A percentile compares a stretch with the other conserved stretches of the same genome.
These are phyloP conservation scores for Danionella cerebrum DNA, from an alignment of 2,113 vertebrate species.

Conservation along the genomic window DNA sequence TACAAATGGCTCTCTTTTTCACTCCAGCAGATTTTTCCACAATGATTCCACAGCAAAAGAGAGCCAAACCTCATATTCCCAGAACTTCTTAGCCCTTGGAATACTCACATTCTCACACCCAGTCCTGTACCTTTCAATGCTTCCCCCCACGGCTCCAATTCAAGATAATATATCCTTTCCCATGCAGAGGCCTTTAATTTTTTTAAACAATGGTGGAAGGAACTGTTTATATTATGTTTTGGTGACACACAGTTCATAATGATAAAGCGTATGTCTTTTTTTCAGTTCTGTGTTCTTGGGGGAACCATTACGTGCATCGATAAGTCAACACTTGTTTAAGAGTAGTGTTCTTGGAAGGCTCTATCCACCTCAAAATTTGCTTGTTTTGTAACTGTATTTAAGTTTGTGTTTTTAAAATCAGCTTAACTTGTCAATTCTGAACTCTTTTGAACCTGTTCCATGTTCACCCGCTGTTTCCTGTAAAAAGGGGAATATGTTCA, in stretches of 20 bases:
- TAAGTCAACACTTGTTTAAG: conserved; percentile 45
- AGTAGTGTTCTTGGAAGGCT: conserved; percentile 12
- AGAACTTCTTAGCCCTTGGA: conserved; percentile 17
- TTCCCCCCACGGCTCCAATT: conserved; percentile 1
- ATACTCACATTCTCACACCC: conserved; percentile 6
- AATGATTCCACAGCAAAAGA: conserved; percentile 1
- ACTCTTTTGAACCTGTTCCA: background rate
- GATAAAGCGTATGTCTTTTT: too few relatives aligned
- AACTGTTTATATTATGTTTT: background rate
- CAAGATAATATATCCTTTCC: background rate
- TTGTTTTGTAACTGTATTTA: too few relatives aligned
- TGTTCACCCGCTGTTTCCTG: background rate
- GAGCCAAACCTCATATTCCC: conserved; percentile 3
- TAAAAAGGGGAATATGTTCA: background rate
- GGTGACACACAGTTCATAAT: too few relatives aligned
- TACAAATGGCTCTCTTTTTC: background rate
- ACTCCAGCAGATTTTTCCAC: conserved; percentile 9
- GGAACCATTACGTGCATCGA: conserved; percentile 39
- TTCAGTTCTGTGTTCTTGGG: conserved; percentile 36
- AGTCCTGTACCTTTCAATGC: background rate
- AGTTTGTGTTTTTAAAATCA: background rate
- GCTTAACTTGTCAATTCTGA: background rate
- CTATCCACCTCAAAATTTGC: too few relatives aligned
- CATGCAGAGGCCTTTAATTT: background rate
- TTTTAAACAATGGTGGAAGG: background rate